Base-by-base conservation (phyloP, 1,140 invertebrate species). In the Hestina assimilis region DNA sequence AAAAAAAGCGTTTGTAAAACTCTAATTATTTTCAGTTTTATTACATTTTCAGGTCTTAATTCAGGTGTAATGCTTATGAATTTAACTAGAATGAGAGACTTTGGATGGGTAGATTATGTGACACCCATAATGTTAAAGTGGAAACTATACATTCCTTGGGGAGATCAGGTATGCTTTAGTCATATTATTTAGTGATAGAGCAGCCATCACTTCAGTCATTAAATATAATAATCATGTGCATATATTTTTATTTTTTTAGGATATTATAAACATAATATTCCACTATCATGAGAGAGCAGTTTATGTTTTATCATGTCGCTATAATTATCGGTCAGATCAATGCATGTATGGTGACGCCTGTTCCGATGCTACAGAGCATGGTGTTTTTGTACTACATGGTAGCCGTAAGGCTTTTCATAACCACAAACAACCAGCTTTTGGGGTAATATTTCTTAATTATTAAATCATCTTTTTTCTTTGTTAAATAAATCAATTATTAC, bases 51-150 rank as follows among this genome's bases (percentile, higher is more conserved):
- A 93, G 97, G 97, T 60, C 92, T 98, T 0, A 98, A 99, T 89
- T 98, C 97, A 29, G 97, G 97, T 40, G 97, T 99, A 0, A 98
- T 98, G 97, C 81, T 98, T 17, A 98, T 98, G 97, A 98, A 99
- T 87, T 90, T 99, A 15, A 98, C 96, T 0, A 91, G 95, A 70
- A 96, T 99, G 94, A 89, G 97, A 66, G 77, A 91, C 40, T 96
- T 97, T 69, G 90, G 93, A 26, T 98, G 97, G 96, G 92, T 93
- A 28, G 90, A 94, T 54, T 94, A 96, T 81, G 92, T 98, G 2
- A 90, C 94, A 42, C 93, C 95, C 7, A 95, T 97, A 65, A 95
- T 96, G 83, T 92, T 95, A 64, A 93, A 95, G 76, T 98, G 96
- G 86, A 94, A 93, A 66, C 74, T 94, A 5, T 94, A 96, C 72